Conservation (phyloP, 2,113 vertebrate genomes). For the Nanorana parkeri region DNA sequence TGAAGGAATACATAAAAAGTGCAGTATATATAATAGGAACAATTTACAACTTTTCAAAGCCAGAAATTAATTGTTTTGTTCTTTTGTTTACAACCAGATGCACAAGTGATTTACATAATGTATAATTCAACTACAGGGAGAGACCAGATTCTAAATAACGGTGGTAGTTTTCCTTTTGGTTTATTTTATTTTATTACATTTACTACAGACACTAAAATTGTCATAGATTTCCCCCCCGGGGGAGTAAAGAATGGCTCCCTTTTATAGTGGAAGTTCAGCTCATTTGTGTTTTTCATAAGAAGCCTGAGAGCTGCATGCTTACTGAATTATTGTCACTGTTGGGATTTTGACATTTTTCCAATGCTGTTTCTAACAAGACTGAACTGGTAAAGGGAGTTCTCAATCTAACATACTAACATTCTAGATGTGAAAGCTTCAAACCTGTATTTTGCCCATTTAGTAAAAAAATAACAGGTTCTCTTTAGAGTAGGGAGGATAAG, state of each 20-base stretch:
- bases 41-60: conserved; percentile 1
- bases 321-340: conserved; percentile 44
- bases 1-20: neutral
- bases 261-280: conserved; percentile 37
- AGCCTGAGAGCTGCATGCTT: conserved; percentile 9
- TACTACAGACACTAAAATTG: conserved; percentile 29
- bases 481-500: too few species aligned
- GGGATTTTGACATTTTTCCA: conserved; percentile 45
- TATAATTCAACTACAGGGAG: conserved; percentile 16
- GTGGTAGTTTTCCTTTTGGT: conserved; percentile 1
- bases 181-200: conserved; percentile 3
- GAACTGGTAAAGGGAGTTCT: neutral
- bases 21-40: conserved; percentile 4
- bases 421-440: too few species aligned
- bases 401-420: conserved; percentile 2
- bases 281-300: conserved; percentile 45
- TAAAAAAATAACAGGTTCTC: too few species aligned
- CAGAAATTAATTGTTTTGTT: conserved; percentile 28
- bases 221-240: conserved; percentile 16
- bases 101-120: neutral
- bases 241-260: conserved; percentile 25
- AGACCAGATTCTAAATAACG: conserved; percentile 2
- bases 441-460: too few species aligned
- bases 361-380: conserved; percentile 30
- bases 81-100: conserved; percentile 25